Evolutionary conservation across 2,888 invertebrate species (phyloP).

Genomic region (Ectropis crepuscularia): DNA sequence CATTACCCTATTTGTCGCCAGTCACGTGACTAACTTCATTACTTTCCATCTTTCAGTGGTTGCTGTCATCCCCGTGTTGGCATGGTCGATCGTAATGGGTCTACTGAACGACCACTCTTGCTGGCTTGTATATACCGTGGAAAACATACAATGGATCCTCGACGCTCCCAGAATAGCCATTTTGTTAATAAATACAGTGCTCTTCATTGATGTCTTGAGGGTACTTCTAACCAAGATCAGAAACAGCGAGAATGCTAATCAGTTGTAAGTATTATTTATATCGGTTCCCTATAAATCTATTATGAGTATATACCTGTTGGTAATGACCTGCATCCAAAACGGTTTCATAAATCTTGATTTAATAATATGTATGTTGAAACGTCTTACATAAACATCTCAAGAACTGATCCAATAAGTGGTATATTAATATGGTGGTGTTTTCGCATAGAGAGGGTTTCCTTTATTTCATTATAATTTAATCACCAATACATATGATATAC

Average conservation of each 20-base stretch:
- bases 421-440: too few relatives aligned
- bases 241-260: constrained; percentile 77
- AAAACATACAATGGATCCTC: constrained; percentile 85
- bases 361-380: too few relatives aligned
- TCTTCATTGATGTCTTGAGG: constrained; percentile 87
- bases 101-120: constrained; percentile 81
- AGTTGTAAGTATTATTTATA: constrained; percentile 60
- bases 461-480: too few relatives aligned
- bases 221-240: constrained; percentile 87
- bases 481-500: too few relatives aligned
- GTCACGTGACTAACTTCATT: too few relatives aligned
- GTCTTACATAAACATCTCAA: too few relatives aligned
- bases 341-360: too few relatives aligned
- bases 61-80: constrained; percentile 79
- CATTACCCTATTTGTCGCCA: too few relatives aligned
- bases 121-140: constrained; percentile 85
- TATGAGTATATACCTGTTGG: too few relatives aligned
- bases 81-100: constrained; percentile 83
- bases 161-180: constrained; percentile 86
- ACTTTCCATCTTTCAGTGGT: constrained; percentile 56
- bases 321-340: too few relatives aligned
- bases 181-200: constrained; percentile 82
- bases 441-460: too few relatives aligned
- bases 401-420: too few relatives aligned
- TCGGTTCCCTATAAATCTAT: not conserved